phyloP scores from a whole-genome alignment of 1,140 invertebrate species.

The Aphaenogaster floridana region DNA sequence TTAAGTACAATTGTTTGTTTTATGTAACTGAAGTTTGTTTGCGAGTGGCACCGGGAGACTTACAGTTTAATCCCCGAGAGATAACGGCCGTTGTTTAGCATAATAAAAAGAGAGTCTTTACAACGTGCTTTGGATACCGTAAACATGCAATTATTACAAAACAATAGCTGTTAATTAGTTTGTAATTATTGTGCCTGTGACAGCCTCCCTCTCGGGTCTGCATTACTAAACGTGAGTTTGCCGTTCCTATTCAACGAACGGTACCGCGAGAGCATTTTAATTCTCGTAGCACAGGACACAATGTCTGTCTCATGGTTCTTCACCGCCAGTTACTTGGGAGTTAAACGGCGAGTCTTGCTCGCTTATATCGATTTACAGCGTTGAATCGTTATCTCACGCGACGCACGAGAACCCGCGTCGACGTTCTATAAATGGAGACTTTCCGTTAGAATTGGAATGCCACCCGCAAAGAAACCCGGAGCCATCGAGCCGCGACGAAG shows the following conservation, averaged over 20 bases:
- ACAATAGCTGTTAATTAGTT: conserved; percentile 9
- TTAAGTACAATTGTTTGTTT: background rate
- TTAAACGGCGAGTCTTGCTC: background rate
- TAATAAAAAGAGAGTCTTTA: background rate
- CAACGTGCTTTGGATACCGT: background rate
- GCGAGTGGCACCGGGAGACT: background rate
- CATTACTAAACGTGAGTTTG: conserved; percentile 1
- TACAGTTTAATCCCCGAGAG: background rate
- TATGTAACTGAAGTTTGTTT: conserved; percentile 22
- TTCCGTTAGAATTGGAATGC: conserved; percentile 24
- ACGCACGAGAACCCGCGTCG: conserved; percentile 11
- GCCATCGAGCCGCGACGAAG: background rate
- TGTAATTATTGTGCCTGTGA: background rate
- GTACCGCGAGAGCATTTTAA: background rate
- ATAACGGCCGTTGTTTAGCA: background rate
- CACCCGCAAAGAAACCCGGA: conserved; percentile 37
- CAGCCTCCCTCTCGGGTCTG: background rate
- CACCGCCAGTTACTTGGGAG: background rate
- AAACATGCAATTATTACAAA: background rate
- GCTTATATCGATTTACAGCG: conserved; percentile 16
- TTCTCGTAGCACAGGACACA: background rate
- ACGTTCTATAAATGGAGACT: conserved; percentile 41
- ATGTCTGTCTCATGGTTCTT: background rate
- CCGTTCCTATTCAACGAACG: background rate
- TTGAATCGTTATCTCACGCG: conserved; percentile 29